Evolutionary conservation across 2,888 invertebrate genomes (phyloP).

Genomic region (Arctia plantaginis): DNA sequence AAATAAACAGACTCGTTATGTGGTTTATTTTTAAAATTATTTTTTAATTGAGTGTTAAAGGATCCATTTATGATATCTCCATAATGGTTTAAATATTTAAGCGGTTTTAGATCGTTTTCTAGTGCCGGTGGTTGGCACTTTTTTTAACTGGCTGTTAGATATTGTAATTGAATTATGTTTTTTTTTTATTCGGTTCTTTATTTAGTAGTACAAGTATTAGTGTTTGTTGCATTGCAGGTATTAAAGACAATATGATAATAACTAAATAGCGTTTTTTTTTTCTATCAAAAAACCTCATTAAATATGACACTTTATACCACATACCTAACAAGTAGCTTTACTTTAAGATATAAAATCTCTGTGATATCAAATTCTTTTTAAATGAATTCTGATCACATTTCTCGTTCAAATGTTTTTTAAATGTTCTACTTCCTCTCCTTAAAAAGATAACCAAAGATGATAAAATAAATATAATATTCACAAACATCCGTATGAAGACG

Average conservation of each 20-base stretch:
- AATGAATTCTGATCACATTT: background rate
- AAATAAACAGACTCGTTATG: conserved; percentile 46
- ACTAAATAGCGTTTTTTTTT: background rate
- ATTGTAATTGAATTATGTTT: background rate
- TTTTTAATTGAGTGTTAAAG: conserved; percentile 8
- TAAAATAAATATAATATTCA: background rate
- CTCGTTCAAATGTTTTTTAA: background rate
- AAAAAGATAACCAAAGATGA: background rate
- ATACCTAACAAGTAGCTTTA: background rate
- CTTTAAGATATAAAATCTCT: background rate
- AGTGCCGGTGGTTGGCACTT: background rate
- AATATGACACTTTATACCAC: background rate
- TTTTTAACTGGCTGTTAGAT: background rate
- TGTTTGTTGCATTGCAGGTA: background rate
- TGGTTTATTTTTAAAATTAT: background rate
- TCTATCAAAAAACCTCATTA: background rate
- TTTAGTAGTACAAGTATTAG: background rate
- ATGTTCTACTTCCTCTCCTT: background rate
- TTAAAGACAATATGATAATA: background rate
- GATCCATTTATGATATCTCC: background rate
- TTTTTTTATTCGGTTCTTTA: background rate
- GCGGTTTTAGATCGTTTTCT: background rate
- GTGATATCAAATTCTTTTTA: background rate
- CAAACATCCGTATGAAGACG: background rate
- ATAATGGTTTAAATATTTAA: background rate